Conservation (phyloP, 2,113 vertebrate species). For the Macrotis lagotis region DNA sequence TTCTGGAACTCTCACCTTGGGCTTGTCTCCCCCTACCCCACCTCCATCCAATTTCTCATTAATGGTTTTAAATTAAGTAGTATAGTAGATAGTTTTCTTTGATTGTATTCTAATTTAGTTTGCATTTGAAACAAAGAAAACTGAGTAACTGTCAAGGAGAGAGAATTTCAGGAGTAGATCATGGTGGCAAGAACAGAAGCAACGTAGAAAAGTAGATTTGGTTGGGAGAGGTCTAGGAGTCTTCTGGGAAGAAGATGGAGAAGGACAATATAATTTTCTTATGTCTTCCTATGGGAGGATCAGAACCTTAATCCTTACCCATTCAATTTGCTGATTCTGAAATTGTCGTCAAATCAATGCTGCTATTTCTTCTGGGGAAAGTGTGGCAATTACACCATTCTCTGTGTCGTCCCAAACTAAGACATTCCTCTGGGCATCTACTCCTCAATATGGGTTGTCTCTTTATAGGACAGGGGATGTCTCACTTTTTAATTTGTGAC, state of each 20-base stretch:
- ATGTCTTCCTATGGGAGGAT: not conserved
- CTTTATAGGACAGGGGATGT: not conserved
- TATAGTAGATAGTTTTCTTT: not conserved
- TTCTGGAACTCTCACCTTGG: not conserved
- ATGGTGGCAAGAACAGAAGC: not conserved
- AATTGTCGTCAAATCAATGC: not conserved
- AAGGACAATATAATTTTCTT: accelerated
- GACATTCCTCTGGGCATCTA: not conserved
- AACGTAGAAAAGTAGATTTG: not conserved
- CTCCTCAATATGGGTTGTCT: not conserved
- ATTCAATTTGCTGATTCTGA: not conserved
- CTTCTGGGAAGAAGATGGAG: not conserved
- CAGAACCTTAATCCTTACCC: not conserved
- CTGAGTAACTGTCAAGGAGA: not conserved
- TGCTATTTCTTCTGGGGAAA: not conserved
- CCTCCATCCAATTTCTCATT: not conserved
- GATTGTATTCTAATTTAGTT: not conserved
- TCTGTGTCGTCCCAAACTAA: not conserved
- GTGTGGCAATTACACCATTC: not conserved
- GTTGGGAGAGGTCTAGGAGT: not conserved
- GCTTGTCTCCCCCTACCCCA: too few species aligned
- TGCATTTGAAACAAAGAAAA: not conserved
- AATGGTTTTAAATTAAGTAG: not conserved
- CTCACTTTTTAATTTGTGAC: not conserved
- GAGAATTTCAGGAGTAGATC: not conserved